These are phyloP conservation scores for Gymnorhina tibicen DNA, from an alignment of 2,113 vertebrate genomes.

Conservation along the genomic window DNA sequence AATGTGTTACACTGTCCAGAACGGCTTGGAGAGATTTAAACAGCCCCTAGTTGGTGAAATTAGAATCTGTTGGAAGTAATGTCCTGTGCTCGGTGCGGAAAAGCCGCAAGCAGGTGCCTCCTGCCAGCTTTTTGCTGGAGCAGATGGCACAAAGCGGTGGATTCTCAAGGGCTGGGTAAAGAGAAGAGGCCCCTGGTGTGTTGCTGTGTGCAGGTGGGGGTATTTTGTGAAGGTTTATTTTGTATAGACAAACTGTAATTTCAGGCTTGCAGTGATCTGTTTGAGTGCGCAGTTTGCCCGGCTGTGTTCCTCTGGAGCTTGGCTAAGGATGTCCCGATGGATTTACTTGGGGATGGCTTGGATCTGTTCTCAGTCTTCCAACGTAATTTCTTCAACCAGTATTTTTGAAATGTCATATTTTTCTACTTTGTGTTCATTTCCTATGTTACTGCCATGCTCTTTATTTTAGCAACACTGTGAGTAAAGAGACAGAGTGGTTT, in stretches of 20 bases:
- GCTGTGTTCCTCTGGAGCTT: background rate
- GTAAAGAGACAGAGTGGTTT: background rate
- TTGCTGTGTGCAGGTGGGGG: background rate
- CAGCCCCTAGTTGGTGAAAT: background rate
- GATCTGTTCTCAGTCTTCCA: background rate
- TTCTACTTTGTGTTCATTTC: background rate
- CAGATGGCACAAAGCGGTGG: fast-evolving
- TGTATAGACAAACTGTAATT: background rate
- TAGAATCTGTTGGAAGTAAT: fast-evolving
- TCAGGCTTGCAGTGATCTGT: background rate
- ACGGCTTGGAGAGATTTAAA: background rate
- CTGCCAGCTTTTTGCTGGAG: background rate
- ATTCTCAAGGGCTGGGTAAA: background rate
- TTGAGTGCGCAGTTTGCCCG: fast-evolving
- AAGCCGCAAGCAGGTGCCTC: background rate
- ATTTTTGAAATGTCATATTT: background rate
- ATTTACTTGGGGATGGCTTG: background rate
- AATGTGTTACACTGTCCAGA: background rate
- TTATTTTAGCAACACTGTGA: background rate
- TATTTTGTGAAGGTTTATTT: background rate
- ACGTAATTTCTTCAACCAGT: background rate
- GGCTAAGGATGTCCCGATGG: background rate
- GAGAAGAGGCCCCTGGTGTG: background rate
- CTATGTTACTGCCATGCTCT: background rate
- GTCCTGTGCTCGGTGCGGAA: fast-evolving